Percentiles rank a stretch among this genome's conserved stretches.
Evolutionary conservation across 35 echinoderm and acorn worm species (phyloP).

Genomic region (Amphiura filiformis): DNA sequence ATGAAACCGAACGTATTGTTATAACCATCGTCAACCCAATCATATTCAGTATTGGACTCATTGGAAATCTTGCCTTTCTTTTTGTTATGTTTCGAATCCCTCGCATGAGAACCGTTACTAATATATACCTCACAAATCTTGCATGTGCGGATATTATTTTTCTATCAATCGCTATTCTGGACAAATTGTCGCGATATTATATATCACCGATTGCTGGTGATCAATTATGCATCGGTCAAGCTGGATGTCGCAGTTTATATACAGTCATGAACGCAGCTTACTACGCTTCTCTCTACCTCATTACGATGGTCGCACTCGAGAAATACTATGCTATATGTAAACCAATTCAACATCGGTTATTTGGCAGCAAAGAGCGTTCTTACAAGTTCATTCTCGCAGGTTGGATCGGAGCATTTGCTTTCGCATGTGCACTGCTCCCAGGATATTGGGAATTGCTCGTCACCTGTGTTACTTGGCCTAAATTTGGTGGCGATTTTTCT

Average conservation of each 20-base stretch:
- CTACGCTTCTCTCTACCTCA: slow-evolving; percentile 20
- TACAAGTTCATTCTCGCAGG: slow-evolving; percentile 26
- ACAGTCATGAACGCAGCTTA: slow-evolving; percentile 19
- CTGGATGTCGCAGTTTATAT: slow-evolving; percentile 32
- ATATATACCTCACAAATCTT: slow-evolving; percentile 53
- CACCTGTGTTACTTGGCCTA: slow-evolving; percentile 7
- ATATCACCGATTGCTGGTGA: slow-evolving; percentile 23
- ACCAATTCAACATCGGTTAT: slow-evolving; percentile 38
- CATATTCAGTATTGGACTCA: slow-evolving; percentile 24
- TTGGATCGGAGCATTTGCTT: slow-evolving; percentile 23
- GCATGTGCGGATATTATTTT: slow-evolving; percentile 48
- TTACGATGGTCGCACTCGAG: slow-evolving; percentile 42
- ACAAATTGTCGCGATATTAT: slow-evolving; percentile 28
- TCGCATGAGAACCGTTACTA: slow-evolving; percentile 47
- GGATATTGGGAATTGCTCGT: neutral
- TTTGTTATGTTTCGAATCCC: slow-evolving; percentile 42
- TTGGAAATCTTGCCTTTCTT: slow-evolving; percentile 43
- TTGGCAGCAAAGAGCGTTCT: slow-evolving; percentile 24
- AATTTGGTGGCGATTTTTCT: neutral
- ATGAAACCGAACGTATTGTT: slow-evolving; percentile 20
- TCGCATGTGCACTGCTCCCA: neutral
- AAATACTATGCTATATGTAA: slow-evolving; percentile 45
- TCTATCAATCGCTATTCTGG: slow-evolving; percentile 23
- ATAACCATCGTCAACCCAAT: slow-evolving; percentile 38
- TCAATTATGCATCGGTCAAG: neutral